These are phyloP conservation scores for Lithosia quadra DNA, from an alignment of 2,888 invertebrate genomes.

Conservation along the genomic window DNA sequence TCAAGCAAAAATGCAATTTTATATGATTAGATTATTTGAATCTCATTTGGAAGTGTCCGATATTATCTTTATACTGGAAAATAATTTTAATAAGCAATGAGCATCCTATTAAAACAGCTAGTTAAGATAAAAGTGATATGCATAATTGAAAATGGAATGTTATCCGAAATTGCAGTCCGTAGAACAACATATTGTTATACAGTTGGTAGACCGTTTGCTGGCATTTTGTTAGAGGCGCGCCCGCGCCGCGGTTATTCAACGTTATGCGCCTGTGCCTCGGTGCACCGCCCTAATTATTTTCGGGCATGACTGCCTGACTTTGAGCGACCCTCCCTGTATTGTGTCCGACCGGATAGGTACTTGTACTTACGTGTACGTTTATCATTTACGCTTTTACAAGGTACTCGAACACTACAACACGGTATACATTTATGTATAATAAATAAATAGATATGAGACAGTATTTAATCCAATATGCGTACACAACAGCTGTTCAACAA, in stretches of 20 bases:
- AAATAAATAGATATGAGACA: neutral
- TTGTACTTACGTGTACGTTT: conserved; percentile 33
- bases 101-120: neutral
- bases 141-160: neutral
- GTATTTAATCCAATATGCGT: neutral
- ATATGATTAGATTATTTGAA: neutral
- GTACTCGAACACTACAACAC: neutral
- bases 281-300: conserved; percentile 53
- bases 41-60: neutral
- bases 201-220: conserved; percentile 49
- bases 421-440: too few relatives aligned
- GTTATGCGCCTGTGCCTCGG: conserved; percentile 37
- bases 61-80: neutral
- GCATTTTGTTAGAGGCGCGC: conserved; percentile 48
- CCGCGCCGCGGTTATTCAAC: conserved; percentile 29
- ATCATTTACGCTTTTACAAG: conserved; percentile 13
- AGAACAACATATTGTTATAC: conserved; percentile 50
- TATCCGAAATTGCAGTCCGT: conserved; percentile 37
- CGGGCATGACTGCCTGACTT: conserved; percentile 50
- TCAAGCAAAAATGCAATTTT: conserved; percentile 10
- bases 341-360: conserved; percentile 32
- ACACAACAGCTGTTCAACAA: neutral
- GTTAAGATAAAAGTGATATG: neutral
- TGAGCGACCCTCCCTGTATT: conserved; percentile 39
- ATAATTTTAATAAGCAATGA: conserved; percentile 5